phyloP scores from a whole-genome alignment of 1,140 invertebrate genomes.

The Leptinotarsa defecta region DNA sequence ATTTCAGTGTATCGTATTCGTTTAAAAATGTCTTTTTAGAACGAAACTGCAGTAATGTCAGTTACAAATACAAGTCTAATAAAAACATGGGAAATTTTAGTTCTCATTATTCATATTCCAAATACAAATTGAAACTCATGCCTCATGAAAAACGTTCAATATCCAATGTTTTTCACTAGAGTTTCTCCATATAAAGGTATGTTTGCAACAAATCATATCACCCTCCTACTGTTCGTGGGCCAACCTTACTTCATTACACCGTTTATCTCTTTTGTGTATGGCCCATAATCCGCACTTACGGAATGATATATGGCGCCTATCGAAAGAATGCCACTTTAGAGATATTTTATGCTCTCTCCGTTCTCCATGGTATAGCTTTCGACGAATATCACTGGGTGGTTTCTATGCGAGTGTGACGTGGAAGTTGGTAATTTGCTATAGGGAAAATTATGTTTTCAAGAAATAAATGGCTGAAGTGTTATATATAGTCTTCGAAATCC shows the following conservation, averaged over 20 bases:
- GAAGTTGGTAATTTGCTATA: neutral
- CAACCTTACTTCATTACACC: neutral
- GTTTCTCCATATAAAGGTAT: neutral
- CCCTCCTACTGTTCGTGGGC: neutral
- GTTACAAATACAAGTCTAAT: too few relatives aligned
- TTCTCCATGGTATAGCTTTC: neutral
- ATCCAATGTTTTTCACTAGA: neutral
- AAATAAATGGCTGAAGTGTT: too few relatives aligned
- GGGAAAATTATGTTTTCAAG: too few relatives aligned
- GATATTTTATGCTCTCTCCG: neutral
- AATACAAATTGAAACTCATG: too few relatives aligned
- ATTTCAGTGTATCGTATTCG: too few relatives aligned
- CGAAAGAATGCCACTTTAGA: neutral
- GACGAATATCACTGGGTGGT: neutral
- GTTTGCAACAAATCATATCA: neutral
- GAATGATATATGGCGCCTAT: neutral
- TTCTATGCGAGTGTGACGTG: neutral
- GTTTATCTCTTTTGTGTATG: constrained; percentile 6
- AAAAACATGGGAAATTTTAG: too few relatives aligned
- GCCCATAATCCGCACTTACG: constrained; percentile 5
- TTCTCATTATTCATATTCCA: too few relatives aligned
- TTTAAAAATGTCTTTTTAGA: too few relatives aligned
- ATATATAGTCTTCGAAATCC: too few relatives aligned
- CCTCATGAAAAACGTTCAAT: too few relatives aligned
- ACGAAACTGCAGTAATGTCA: too few relatives aligned